Evolutionary conservation across 2,113 vertebrate genomes (phyloP), one percentile per base, ranked within the genome.

Genomic region (Orcinus orca): DNA sequence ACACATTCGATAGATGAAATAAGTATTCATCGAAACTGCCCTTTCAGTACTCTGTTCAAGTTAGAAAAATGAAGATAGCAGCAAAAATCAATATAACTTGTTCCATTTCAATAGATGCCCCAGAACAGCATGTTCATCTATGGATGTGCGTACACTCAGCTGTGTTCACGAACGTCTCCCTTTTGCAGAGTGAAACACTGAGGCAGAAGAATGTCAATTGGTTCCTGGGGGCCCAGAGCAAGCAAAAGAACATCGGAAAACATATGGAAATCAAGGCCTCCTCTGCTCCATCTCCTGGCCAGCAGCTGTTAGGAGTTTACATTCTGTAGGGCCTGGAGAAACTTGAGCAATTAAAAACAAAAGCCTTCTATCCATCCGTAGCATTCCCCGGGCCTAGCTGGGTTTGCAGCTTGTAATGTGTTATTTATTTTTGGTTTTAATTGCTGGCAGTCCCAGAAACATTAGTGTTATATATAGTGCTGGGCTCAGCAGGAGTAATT

Each of bases 401-500:
- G 95, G 86, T 88, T 85, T 98, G 96, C 96, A 98, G 98, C 97
- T 98, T 96, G 93, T 84, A 98, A 98, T 71, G 76, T 91, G 98
- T 98, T 96, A 97, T 97, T 98, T 98, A 97, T 98, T 98, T 98
- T 97, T 95, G 95, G 96, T 98, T 98, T 98, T 98, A 98, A 98
- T 98, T 98, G 98, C 98, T 96, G 97, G 98, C 98, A 98, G 97
- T 88, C 96, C 98, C 97, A 96, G 98, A 98, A 98, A 98, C 97
- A 97, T 98, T 98, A 95, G 89, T 38, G 97, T 98, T 98, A 98
- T 98, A 97, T 95, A 97, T 55, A 98, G 98, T 80, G 97, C 97
- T 97, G 97, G 98, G 96, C 98, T 96, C 98, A 98, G 98, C 98
- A 98, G 97, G 98, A 98, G 97, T 98, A 97, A 98, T 98, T 98